phyloP scores from a whole-genome alignment of 2,113 vertebrate species.

The Pachycephala philippinensis region DNA sequence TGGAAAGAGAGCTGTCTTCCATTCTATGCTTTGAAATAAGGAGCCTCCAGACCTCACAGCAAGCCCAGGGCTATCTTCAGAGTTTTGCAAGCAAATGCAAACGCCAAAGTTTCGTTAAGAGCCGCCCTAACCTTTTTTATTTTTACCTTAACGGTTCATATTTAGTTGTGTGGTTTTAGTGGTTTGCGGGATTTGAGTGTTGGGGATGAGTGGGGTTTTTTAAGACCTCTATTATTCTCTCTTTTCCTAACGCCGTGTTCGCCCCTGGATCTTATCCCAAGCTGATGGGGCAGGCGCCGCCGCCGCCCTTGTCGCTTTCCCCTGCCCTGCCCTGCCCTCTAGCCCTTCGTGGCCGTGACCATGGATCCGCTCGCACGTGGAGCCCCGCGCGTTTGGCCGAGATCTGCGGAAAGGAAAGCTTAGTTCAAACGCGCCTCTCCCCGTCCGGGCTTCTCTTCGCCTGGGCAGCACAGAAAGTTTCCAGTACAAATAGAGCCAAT shows the following conservation, averaged over 20 bases:
- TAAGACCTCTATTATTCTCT: neutral
- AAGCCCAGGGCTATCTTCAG: neutral
- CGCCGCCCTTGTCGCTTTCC: rapidly evolving
- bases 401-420: neutral
- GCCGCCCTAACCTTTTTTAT: neutral
- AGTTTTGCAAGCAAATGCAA: neutral
- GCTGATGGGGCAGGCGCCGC: no score
- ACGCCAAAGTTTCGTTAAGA: neutral
- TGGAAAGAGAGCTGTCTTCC: neutral
- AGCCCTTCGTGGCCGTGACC: neutral
- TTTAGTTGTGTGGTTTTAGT: neutral
- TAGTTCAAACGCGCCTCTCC: rapidly evolving
- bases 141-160: neutral
- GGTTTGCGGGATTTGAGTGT: neutral
- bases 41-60: no score
- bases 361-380: rapidly evolving
- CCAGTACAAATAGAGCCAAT: neutral
- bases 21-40: neutral
- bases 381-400: neutral
- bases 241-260: neutral
- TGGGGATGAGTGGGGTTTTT: neutral
- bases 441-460: rapidly evolving
- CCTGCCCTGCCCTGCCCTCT: no score
- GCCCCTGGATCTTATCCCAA: neutral
- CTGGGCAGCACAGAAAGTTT: neutral